Percentiles rank a stretch among this genome's conserved stretches.
These are phyloP conservation scores for Mechanitis messenoides DNA, from an alignment of 2,888 invertebrate species.

Conservation along the genomic window DNA sequence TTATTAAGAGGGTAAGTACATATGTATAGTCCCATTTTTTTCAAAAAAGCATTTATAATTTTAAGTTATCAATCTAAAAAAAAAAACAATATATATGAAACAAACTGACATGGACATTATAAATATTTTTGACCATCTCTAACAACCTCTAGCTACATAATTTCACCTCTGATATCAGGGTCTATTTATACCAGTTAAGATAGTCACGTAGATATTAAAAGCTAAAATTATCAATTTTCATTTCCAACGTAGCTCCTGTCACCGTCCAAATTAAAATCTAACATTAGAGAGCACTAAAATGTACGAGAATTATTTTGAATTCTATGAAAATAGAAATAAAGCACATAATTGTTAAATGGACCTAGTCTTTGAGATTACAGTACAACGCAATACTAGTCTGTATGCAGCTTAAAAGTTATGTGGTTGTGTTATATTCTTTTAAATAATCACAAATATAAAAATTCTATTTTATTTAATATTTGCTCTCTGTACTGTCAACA, in stretches of 20 bases:
- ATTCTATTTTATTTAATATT: neutral
- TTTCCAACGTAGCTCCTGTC: conserved; percentile 13
- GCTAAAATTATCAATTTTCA: too few species aligned
- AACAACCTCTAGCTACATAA: too few species aligned
- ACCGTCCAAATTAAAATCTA: conserved; percentile 15
- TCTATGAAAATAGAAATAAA: neutral
- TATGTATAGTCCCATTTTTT: too few species aligned
- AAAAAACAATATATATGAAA: too few species aligned
- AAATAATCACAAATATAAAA: neutral
- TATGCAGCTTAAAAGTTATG: neutral
- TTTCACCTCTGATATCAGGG: too few species aligned
- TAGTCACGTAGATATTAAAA: too few species aligned
- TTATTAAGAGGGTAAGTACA: too few species aligned
- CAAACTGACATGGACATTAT: too few species aligned
- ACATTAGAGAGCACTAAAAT: conserved; percentile 9
- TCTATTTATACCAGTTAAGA: too few species aligned
- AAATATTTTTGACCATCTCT: too few species aligned
- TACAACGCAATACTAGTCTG: conserved; percentile 3
- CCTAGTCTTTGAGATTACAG: neutral
- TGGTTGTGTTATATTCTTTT: neutral
- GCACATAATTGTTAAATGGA: neutral
- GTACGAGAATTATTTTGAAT: conserved; percentile 1
- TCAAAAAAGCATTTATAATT: too few species aligned
- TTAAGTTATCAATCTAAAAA: too few species aligned
- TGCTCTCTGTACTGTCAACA: neutral